These are phyloP conservation scores for Corythoichthys intestinalis DNA, from an alignment of 2,113 vertebrate species.

Conservation along the genomic window DNA sequence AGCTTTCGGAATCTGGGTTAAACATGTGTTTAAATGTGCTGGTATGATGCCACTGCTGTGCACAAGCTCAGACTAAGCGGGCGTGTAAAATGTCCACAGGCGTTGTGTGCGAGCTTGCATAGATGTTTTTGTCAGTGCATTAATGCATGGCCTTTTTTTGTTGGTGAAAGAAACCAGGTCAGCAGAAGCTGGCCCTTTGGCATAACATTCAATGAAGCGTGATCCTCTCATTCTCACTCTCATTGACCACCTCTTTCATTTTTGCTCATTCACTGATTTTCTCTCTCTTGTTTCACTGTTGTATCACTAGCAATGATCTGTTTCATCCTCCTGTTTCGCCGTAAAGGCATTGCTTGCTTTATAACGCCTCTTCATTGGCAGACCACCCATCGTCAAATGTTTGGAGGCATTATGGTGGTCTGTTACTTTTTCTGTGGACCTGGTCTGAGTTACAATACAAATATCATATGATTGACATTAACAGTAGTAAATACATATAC, in stretches of 20 bases:
- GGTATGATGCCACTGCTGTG: constrained; percentile 1
- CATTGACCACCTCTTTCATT: constrained; percentile 29
- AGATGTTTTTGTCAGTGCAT: constrained; percentile 23
- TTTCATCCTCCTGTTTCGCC: not conserved
- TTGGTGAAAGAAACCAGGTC: constrained; percentile 65
- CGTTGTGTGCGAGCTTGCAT: constrained; percentile 17
- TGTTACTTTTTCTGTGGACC: not conserved
- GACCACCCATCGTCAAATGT: constrained; percentile 54
- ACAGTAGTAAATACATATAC: not conserved
- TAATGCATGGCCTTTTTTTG: constrained; percentile 49
- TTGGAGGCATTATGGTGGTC: constrained; percentile 17
- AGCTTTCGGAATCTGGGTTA: not conserved
- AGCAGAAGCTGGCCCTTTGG: constrained; percentile 60
- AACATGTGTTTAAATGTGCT: constrained; percentile 14
- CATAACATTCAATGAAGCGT: constrained; percentile 41
- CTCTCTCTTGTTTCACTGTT: constrained; percentile 1
- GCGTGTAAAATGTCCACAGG: constrained; percentile 40
- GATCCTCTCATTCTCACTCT: constrained; percentile 29
- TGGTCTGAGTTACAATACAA: constrained; percentile 10
- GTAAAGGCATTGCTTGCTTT: constrained; percentile 46
- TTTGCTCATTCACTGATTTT: constrained; percentile 28
- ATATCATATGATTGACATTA: not conserved
- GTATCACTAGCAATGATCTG: not conserved
- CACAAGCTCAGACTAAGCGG: constrained; percentile 31
- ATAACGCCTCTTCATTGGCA: constrained; percentile 37